A percentile compares a stretch with the other conserved stretches of the same genome.
phyloP scores from a whole-genome alignment of 2,113 vertebrate genomes.

The Electrona antarctica region DNA sequence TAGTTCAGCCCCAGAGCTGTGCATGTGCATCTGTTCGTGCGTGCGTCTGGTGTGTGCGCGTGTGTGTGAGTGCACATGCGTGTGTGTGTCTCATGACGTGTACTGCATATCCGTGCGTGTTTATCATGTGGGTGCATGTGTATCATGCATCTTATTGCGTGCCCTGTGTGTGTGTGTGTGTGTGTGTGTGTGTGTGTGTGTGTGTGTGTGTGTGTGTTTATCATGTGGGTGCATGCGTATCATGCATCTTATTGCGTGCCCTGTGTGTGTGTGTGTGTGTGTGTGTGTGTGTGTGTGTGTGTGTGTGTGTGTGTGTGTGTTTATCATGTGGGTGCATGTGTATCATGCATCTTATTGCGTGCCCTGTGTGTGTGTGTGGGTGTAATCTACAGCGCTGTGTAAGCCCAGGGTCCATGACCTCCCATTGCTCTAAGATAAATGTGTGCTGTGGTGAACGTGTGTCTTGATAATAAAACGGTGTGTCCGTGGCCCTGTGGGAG shows the following conservation, averaged over 20 bases:
- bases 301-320: neutral
- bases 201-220: neutral
- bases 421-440: slow-evolving; percentile 71
- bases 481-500: slow-evolving; percentile 40
- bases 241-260: neutral
- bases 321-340: neutral
- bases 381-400: slow-evolving; percentile 23
- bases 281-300: neutral
- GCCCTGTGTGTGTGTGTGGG: neutral
- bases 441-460: slow-evolving; percentile 47
- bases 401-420: slow-evolving; percentile 49
- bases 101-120: neutral
- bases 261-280: neutral
- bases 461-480: slow-evolving; percentile 57
- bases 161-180: neutral
- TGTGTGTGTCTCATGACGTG: neutral
- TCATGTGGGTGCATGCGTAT: neutral
- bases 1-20: slow-evolving; percentile 33
- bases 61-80: neutral
- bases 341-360: neutral
- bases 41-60: neutral
- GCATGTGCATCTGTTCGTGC: slow-evolving; percentile 21
- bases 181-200: neutral
- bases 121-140: neutral
- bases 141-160: neutral